A percentile compares a stretch with the other conserved stretches of the same genome.
Conservation (phyloP, 1,140 invertebrate species). For the Drosophila fuyamai region DNA sequence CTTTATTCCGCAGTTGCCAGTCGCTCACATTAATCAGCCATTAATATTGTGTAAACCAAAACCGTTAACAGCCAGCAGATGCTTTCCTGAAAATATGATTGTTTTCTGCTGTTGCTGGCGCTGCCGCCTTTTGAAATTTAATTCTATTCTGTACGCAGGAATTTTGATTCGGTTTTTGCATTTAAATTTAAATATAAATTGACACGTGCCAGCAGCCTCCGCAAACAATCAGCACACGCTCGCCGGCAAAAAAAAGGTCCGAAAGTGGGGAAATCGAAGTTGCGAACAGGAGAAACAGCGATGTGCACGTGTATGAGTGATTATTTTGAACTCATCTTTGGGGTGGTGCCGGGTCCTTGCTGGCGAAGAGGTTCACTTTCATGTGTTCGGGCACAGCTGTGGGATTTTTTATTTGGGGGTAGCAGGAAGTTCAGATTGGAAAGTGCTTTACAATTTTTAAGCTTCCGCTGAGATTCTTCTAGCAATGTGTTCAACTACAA, state of each 20-base stretch:
- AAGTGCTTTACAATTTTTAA: slow-evolving; percentile 13
- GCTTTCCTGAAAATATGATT: slow-evolving; percentile 68
- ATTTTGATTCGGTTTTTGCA: slow-evolving; percentile 70
- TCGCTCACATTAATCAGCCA: slow-evolving; percentile 66
- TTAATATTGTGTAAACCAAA: slow-evolving; percentile 65
- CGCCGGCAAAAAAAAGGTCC: slow-evolving; percentile 49
- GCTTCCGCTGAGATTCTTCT: not conserved
- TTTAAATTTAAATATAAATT: slow-evolving; percentile 83
- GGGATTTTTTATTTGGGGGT: not conserved
- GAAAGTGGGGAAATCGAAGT: slow-evolving; percentile 24
- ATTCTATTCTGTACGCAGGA: slow-evolving; percentile 58
- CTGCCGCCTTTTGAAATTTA: slow-evolving; percentile 69
- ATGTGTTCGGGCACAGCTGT: slow-evolving; percentile 13
- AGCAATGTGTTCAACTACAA: not conserved
- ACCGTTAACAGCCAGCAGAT: slow-evolving; percentile 52
- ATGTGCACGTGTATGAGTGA: slow-evolving; percentile 50
- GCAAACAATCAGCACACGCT: slow-evolving; percentile 48
- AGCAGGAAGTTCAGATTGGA: not conserved
- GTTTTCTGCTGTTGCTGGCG: slow-evolving; percentile 38
- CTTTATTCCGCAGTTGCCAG: slow-evolving; percentile 13
- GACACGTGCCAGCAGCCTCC: slow-evolving; percentile 63
- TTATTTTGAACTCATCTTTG: slow-evolving; percentile 39
- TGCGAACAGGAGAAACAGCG: slow-evolving; percentile 11
- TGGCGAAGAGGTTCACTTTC: slow-evolving; percentile 6
- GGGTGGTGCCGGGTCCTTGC: slow-evolving; percentile 6